Conservation (phyloP, 1,140 invertebrate genomes). For the Contarinia nasturtii region DNA sequence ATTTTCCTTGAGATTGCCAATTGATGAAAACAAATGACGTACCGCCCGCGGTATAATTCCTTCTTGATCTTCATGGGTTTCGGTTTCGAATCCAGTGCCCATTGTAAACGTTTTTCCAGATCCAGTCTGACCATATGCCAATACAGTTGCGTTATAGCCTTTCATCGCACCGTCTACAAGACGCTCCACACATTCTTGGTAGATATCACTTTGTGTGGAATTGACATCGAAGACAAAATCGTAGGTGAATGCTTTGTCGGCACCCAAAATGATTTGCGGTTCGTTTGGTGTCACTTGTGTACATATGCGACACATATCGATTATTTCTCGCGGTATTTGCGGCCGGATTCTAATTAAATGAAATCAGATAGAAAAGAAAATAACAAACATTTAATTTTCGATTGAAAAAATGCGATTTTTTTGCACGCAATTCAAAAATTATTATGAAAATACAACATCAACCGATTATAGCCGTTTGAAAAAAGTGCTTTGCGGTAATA, state of each 20-base stretch:
- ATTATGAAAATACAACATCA: background rate
- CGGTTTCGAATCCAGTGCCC: slow-evolving; percentile 92
- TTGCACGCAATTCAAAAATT: background rate
- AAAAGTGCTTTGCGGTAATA: background rate
- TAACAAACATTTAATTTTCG: background rate
- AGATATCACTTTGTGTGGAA: slow-evolving; percentile 55
- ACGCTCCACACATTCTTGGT: slow-evolving; percentile 64
- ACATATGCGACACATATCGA: slow-evolving; percentile 88
- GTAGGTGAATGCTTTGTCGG: slow-evolving; percentile 92
- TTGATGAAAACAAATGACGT: slow-evolving; percentile 70
- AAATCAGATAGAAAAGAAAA: background rate
- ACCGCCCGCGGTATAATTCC: slow-evolving; percentile 92
- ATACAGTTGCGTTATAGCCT: slow-evolving; percentile 86
- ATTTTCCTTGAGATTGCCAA: slow-evolving; percentile 39
- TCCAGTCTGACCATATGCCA: slow-evolving; percentile 94
- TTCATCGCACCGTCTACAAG: slow-evolving; percentile 77
- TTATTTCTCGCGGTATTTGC: slow-evolving; percentile 76
- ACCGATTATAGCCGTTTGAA: background rate
- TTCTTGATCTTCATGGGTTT: slow-evolving; percentile 41
- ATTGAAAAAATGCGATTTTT: background rate
- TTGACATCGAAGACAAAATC: slow-evolving; percentile 83
- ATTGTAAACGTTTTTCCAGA: slow-evolving; percentile 97
- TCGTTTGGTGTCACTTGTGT: slow-evolving; percentile 71
- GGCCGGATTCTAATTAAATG: slow-evolving; percentile 64
- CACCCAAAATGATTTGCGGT: slow-evolving; percentile 80